Conservation (phyloP, 2,797 vertebrate genomes). For the Parambassis ranga region DNA sequence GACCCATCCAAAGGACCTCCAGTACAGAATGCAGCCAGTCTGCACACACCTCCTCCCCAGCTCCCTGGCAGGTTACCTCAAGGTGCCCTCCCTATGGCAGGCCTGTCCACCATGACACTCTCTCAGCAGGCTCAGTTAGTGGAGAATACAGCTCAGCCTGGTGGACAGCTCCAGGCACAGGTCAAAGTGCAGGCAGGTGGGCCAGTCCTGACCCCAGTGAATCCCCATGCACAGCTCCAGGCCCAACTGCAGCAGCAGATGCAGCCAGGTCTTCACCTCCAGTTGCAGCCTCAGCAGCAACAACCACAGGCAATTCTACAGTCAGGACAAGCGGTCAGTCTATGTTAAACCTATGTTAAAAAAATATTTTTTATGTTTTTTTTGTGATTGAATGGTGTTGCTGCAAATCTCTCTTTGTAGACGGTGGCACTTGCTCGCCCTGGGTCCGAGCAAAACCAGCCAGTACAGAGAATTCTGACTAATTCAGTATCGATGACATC, state of each 20-base stretch:
- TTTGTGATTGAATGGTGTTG: not conserved
- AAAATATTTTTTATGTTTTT: not conserved
- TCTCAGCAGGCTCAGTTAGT: conserved; percentile 85
- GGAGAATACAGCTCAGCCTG: conserved; percentile 76
- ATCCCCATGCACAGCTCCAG: conserved; percentile 80
- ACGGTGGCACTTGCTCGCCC: conserved; percentile 86
- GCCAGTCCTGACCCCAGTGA: conserved; percentile 67
- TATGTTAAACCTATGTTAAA: not conserved
- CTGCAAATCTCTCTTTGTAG: conserved; percentile 57
- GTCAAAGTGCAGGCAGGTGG: conserved; percentile 82
- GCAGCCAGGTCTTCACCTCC: conserved; percentile 83
- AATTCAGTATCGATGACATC: conserved; percentile 80
- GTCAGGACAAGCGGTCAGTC: conserved; percentile 81
- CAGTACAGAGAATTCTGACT: conserved; percentile 82
- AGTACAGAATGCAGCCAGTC: conserved; percentile 90
- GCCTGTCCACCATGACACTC: conserved; percentile 85
- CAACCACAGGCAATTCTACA: conserved; percentile 80
- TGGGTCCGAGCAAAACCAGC: conserved; percentile 78
- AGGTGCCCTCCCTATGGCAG: conserved; percentile 74
- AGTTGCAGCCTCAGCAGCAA: conserved; percentile 80
- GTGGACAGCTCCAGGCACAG: conserved; percentile 78
- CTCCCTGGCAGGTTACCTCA: conserved; percentile 84
- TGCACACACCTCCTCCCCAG: conserved; percentile 90
- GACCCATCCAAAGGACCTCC: conserved; percentile 94
- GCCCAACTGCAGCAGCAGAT: conserved; percentile 85